Evolutionary conservation across 2,888 invertebrate species (phyloP).

Genomic region (Agrotis clavis): DNA sequence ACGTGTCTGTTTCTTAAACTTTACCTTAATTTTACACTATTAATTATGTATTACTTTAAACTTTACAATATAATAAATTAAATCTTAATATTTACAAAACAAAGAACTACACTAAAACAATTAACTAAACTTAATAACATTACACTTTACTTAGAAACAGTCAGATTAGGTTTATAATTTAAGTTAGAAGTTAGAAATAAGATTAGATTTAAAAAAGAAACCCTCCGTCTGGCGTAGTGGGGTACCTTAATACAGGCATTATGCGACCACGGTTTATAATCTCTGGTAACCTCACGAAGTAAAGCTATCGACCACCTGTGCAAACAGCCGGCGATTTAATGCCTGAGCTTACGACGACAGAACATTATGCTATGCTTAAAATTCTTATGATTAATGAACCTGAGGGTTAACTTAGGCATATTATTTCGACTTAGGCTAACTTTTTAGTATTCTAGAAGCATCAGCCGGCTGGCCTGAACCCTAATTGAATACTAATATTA

Average conservation of each 20-base stretch:
- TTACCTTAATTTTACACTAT: too few relatives aligned
- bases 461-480: constrained; percentile 6
- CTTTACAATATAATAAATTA: too few relatives aligned
- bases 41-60: too few relatives aligned
- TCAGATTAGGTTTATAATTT: too few relatives aligned
- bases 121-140: too few relatives aligned
- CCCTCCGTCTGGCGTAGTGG: too few relatives aligned
- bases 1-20: too few relatives aligned
- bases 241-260: background rate
- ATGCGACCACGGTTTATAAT: constrained; percentile 16
- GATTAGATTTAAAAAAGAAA: too few relatives aligned
- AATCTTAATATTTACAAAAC: too few relatives aligned
- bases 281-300: constrained; percentile 15
- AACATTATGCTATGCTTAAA: constrained; percentile 41
- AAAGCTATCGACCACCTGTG: constrained; percentile 57
- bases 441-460: constrained; percentile 49
- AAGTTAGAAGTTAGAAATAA: too few relatives aligned
- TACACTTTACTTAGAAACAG: too few relatives aligned
- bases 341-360: constrained; percentile 38
- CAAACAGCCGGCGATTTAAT: constrained; percentile 56
- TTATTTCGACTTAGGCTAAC: constrained; percentile 34
- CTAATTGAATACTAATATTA: constrained; percentile 56
- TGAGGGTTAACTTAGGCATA: constrained; percentile 24
- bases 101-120: too few relatives aligned
- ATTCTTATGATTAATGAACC: constrained; percentile 58